phyloP scores from a whole-genome alignment of 2,888 invertebrate genomes.

The Clivina fossor region DNA sequence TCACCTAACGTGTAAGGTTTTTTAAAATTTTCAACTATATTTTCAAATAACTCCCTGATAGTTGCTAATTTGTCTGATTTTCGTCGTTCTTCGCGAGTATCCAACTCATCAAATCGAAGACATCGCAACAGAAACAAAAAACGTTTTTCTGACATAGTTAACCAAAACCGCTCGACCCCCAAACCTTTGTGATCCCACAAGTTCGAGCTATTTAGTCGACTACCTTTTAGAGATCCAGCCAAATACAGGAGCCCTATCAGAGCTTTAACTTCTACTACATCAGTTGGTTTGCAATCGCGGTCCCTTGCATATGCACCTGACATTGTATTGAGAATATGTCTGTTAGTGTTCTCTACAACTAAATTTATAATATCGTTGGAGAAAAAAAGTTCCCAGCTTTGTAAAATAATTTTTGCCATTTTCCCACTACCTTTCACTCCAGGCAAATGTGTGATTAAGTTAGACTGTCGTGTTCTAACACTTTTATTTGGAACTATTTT shows the following conservation, averaged over 20 bases:
- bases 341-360: constrained; percentile 7
- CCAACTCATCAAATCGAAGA: constrained; percentile 41
- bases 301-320: not conserved
- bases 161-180: constrained; percentile 40
- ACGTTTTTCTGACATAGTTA: constrained; percentile 38
- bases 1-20: constrained; percentile 38
- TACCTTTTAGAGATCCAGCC: constrained; percentile 39
- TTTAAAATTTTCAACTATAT: constrained; percentile 44
- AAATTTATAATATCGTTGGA: constrained; percentile 2
- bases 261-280: constrained; percentile 39
- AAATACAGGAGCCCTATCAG: constrained; percentile 42
- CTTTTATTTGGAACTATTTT: constrained; percentile 1
- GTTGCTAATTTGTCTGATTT: constrained; percentile 40
- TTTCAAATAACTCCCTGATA: constrained; percentile 43
- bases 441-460: constrained; percentile 6
- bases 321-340: constrained; percentile 1
- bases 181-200: constrained; percentile 40
- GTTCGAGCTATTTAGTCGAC: constrained; percentile 36
- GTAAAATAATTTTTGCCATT: not conserved
- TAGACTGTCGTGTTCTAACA: constrained; percentile 5
- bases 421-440: constrained; percentile 11
- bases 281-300: constrained; percentile 27
- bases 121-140: constrained; percentile 39
- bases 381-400: constrained; percentile 8
- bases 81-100: constrained; percentile 33